phyloP scores from a whole-genome alignment of 2,888 invertebrate genomes.

The Limnephilus rhombicus region DNA sequence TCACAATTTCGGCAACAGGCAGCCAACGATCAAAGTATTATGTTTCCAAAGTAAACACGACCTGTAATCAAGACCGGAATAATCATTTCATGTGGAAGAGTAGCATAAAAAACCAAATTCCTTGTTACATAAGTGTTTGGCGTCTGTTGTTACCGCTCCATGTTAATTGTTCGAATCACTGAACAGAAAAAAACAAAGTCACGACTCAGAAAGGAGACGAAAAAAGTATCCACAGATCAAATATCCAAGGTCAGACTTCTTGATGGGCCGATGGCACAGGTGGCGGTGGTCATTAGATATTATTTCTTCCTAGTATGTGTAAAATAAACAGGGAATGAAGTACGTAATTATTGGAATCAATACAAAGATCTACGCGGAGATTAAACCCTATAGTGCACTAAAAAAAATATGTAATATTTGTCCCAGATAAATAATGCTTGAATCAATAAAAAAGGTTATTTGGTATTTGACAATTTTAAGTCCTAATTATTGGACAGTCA shows the following conservation, averaged over 20 bases:
- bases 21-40: background rate
- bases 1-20: background rate
- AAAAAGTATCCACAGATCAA: constrained; percentile 28
- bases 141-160: background rate
- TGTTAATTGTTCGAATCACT: constrained; percentile 30
- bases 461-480: background rate
- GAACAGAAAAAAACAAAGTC: constrained; percentile 27
- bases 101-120: background rate
- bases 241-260: constrained; percentile 29
- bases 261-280: constrained; percentile 18
- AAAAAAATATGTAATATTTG: background rate
- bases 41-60: constrained; percentile 12
- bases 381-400: background rate
- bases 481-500: too few species aligned
- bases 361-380: background rate
- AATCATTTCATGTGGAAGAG: background rate
- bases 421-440: background rate
- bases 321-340: background rate
- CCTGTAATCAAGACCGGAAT: background rate
- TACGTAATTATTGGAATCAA: background rate
- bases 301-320: background rate
- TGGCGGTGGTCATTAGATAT: background rate
- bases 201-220: constrained; percentile 17
- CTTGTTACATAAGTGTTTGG: constrained; percentile 16
- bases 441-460: background rate